Evolutionary conservation across 2,797 vertebrate species (phyloP).

Genomic region (Ciconia nigra): DNA sequence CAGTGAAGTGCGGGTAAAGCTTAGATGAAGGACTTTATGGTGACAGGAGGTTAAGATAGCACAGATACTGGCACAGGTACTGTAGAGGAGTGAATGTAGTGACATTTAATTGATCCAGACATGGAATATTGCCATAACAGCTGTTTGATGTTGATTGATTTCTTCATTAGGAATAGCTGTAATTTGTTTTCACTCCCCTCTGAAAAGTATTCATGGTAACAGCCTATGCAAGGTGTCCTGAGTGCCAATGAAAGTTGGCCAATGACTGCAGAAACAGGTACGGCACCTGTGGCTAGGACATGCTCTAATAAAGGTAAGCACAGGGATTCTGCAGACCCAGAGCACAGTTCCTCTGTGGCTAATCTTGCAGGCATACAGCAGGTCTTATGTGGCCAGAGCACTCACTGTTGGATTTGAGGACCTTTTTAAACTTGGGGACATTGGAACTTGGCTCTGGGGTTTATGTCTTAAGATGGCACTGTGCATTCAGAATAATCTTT

Average conservation of each 20-base stretch:
- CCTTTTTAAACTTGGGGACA: neutral
- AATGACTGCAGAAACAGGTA: neutral
- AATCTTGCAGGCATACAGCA: neutral
- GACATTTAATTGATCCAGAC: neutral
- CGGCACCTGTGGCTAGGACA: neutral
- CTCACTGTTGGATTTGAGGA: neutral
- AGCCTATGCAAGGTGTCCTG: neutral
- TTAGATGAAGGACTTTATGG: neutral
- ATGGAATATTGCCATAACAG: neutral
- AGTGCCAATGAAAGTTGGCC: neutral
- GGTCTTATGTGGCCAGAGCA: neutral
- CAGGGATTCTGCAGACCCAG: neutral
- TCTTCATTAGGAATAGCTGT: neutral
- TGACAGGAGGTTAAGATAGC: neutral
- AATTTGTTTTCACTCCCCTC: neutral
- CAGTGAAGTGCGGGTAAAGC: neutral
- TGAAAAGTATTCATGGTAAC: neutral
- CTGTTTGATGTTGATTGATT: neutral
- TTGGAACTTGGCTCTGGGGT: neutral
- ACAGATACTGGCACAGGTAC: neutral
- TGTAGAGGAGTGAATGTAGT: neutral
- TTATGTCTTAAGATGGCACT: neutral
- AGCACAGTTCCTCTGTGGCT: neutral
- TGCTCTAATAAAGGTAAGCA: neutral
- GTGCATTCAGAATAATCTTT: neutral